A percentile compares a stretch with the other conserved stretches of the same genome.
Evolutionary conservation across 2,797 vertebrate species (phyloP).

Genomic region (Setipinna tenuifilis): DNA sequence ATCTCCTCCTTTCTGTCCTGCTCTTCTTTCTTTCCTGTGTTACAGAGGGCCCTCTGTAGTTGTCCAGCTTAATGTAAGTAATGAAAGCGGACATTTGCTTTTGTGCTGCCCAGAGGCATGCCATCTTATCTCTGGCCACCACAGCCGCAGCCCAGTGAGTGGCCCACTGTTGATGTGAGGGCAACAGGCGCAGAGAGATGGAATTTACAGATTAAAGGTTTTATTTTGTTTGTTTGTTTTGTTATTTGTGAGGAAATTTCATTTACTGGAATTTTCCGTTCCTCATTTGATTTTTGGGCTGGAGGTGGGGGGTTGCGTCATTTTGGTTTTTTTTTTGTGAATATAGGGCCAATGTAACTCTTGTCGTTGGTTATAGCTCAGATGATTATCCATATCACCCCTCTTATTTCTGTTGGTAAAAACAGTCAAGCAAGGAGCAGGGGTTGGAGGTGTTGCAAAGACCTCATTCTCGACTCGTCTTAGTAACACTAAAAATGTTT

Average conservation of each 20-base stretch:
- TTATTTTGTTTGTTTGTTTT: background rate
- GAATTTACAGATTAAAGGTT: background rate
- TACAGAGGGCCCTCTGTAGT: constrained; percentile 38
- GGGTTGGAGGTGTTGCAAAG: background rate
- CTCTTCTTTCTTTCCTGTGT: background rate
- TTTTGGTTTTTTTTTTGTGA: background rate
- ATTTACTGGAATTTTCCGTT: background rate
- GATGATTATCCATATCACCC: background rate
- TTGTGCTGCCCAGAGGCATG: constrained; percentile 42
- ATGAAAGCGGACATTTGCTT: constrained; percentile 46
- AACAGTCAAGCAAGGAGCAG: background rate
- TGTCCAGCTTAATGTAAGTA: constrained; percentile 51
- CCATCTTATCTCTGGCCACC: constrained; percentile 23
- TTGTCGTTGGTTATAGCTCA: background rate
- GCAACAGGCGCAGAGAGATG: background rate
- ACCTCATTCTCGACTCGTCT: background rate
- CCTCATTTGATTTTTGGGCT: background rate
- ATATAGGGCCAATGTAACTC: background rate
- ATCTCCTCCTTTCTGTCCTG: constrained; percentile 23
- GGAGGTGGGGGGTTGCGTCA: background rate
- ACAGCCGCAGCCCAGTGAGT: too few relatives aligned
- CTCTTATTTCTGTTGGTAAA: background rate
- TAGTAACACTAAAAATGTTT: background rate
- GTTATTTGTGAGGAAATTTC: background rate
- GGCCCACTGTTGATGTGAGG: too few relatives aligned